These are phyloP conservation scores for Chaitophorus viminalis DNA, from an alignment of 2,888 invertebrate species.

Conservation along the genomic window DNA sequence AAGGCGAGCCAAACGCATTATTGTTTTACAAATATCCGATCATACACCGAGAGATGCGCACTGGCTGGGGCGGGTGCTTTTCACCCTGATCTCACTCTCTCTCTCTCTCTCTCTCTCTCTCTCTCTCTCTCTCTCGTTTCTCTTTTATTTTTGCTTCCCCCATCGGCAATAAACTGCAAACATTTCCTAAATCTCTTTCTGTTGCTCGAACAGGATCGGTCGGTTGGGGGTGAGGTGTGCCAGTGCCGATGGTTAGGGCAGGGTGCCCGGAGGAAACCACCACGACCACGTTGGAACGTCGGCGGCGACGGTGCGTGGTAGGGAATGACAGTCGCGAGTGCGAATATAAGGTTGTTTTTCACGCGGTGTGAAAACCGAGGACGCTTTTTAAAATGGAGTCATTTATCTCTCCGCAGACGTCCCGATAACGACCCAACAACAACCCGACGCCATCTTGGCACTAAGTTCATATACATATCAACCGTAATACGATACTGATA, in stretches of 20 bases:
- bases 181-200: constrained; percentile 59
- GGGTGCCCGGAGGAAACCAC: not conserved
- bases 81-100: too few relatives aligned
- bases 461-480: constrained; percentile 60
- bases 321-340: constrained; percentile 37
- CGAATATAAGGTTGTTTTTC: constrained; percentile 53
- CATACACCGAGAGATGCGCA: constrained; percentile 35
- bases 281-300: not conserved
- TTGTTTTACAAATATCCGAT: constrained; percentile 59
- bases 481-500: constrained; percentile 60
- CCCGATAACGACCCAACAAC: constrained; percentile 62
- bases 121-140: not conserved
- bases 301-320: not conserved
- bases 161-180: constrained; percentile 53
- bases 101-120: not conserved
- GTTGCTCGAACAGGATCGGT: not conserved
- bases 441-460: constrained; percentile 62
- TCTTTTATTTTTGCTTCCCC: too few relatives aligned
- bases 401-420: constrained; percentile 61
- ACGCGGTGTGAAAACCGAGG: constrained; percentile 60
- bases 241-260: not conserved
- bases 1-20: constrained; percentile 50
- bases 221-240: not conserved
- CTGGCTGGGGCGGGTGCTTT: not conserved
- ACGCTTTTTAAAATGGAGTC: constrained; percentile 61